These are phyloP conservation scores for Chaetodon auriga DNA, from an alignment of 2,113 vertebrate genomes.

Conservation along the genomic window DNA sequence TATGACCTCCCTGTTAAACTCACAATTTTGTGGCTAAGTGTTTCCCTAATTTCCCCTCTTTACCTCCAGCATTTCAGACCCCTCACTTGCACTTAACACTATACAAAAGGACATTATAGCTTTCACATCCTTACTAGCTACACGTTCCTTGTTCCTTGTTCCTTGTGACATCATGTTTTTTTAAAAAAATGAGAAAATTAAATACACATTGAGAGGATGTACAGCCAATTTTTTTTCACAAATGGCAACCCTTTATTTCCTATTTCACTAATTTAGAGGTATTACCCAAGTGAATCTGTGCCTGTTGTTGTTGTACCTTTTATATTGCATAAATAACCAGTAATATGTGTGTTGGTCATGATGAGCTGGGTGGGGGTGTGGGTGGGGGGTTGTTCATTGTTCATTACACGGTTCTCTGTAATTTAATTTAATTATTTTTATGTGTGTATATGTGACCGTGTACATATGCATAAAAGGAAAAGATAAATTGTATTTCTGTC, in stretches of 20 bases:
- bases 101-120: not conserved
- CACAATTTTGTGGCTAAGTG: not conserved
- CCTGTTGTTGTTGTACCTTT: not conserved
- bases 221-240: not conserved
- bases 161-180: not conserved
- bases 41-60: conserved; percentile 4
- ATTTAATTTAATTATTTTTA: no score
- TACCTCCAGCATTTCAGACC: not conserved
- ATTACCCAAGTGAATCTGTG: not conserved
- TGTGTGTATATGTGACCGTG: no score
- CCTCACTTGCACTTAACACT: not conserved
- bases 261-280: not conserved
- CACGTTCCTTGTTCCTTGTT: not conserved
- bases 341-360: not conserved
- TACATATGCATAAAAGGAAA: no score
- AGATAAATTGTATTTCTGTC: no score
- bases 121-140: not conserved
- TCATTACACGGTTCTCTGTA: no score
- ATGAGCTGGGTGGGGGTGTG: not conserved
- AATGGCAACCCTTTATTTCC: not conserved
- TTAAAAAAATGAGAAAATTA: not conserved
- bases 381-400: not conserved
- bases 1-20: not conserved
- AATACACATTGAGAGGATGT: not conserved
- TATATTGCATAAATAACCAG: not conserved